Percentiles rank a stretch among this genome's conserved stretches.
Evolutionary conservation across 2,113 vertebrate genomes (phyloP).

Genomic region (Rallus limicola): DNA sequence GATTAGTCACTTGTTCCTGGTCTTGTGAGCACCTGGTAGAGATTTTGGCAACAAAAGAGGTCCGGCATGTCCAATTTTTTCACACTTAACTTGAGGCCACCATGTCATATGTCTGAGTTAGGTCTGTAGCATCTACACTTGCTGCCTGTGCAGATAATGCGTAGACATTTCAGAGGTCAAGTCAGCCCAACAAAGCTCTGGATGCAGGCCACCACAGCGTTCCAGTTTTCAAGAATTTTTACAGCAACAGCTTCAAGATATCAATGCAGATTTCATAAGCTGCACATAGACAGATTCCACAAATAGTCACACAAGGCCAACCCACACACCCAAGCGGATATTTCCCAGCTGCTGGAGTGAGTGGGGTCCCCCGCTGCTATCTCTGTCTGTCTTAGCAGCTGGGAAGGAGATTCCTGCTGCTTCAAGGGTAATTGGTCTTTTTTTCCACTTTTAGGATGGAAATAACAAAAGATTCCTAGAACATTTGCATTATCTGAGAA

Average conservation of each 20-base stretch:
- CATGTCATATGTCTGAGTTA: background rate
- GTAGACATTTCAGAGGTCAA: background rate
- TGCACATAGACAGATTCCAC: conserved; percentile 38
- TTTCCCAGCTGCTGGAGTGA: conserved; percentile 56
- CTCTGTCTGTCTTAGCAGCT: conserved; percentile 26
- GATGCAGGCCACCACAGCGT: background rate
- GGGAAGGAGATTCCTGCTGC: conserved; percentile 12
- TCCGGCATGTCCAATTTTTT: background rate
- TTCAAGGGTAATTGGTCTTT: background rate
- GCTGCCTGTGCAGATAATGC: background rate
- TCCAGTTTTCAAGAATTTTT: conserved; percentile 17
- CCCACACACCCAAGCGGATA: conserved; percentile 48
- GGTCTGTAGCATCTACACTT: background rate
- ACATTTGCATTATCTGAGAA: background rate
- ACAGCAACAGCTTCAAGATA: conserved; percentile 47
- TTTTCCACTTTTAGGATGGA: background rate
- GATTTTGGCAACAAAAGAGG: background rate
- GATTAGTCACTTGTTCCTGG: background rate
- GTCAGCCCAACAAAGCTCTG: background rate
- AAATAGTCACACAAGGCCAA: conserved; percentile 51
- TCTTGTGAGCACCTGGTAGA: background rate
- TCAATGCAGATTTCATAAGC: background rate
- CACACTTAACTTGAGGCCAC: background rate
- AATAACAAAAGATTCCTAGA: background rate
- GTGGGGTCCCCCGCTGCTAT: background rate